These are phyloP conservation scores for Dromiciops gliroides DNA, from an alignment of 2,113 vertebrate genomes.

Conservation along the genomic window DNA sequence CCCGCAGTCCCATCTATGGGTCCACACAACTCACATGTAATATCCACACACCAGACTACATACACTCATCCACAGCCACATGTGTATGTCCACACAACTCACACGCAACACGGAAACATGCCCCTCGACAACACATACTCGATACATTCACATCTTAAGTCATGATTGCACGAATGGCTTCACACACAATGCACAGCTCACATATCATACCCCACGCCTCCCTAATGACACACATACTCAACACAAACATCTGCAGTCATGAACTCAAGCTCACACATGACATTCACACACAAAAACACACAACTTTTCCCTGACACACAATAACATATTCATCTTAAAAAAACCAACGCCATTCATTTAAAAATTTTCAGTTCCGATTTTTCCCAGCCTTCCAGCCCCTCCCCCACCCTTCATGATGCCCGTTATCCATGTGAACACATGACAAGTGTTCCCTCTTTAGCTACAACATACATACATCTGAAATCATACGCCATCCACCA, in stretches of 20 bases:
- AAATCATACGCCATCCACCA: background rate
- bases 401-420: background rate
- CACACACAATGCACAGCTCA: background rate
- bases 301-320: too few species aligned
- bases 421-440: background rate
- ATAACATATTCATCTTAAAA: background rate
- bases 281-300: too few species aligned
- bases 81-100: too few species aligned
- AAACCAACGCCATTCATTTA: too few species aligned
- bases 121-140: too few species aligned
- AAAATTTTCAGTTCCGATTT: background rate
- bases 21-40: background rate
- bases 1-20: rapidly evolving
- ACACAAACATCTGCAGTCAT: background rate
- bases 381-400: background rate
- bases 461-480: background rate
- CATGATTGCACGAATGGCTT: too few species aligned
- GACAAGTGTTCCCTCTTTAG: background rate
- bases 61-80: background rate
- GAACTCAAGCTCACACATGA: background rate
- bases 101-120: background rate
- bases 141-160: background rate
- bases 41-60: too few species aligned
- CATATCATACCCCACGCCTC: background rate
- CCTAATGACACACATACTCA: rapidly evolving